Evolutionary conservation across 2,888 invertebrate genomes (phyloP), one percentile per base, ranked within the genome.

Genomic region (Melanotus villosus): DNA sequence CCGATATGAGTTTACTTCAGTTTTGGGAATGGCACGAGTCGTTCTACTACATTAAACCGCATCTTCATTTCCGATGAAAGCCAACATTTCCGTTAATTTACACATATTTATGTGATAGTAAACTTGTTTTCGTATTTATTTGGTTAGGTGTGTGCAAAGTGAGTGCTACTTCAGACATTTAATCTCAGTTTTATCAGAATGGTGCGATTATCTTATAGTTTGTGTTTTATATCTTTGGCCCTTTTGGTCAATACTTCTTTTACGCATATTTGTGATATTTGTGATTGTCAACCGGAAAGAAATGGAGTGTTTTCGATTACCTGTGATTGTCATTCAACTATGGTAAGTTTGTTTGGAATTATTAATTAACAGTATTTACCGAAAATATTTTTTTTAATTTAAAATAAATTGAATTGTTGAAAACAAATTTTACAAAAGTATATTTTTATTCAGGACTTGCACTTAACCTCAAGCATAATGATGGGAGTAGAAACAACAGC

Each of bases 211-310:
- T 47, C 6, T 19, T 19, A 43, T 62, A 6, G n/a, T n/a, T n/a
- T n/a, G n/a, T n/a, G n/a, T n/a, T n/a, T n/a, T n/a, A n/a, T n/a
- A n/a, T n/a, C n/a, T n/a, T n/a, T 63, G 21, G 10, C 19, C 6
- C 3, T 56, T 57, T 38, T 68, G 30, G 30, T 14, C 6, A 32
- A 38, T 21, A 2, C 9, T 41, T 23, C 30, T 26, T 32, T 62
- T 16, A 59, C 59, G 5, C 59, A 69, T 14, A 65, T 69, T 36
- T 69, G 69, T 56, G 65, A 69, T 65, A 12, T 56, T 36, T 69
- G 69, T 38, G 56, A 65, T 30, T 69, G 69, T 19, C 65, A 65
- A 16, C 65, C 69, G 1, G 12, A 45, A 1, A 26, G 41, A 60
- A 41, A 38, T 14, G 18, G 47, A 21, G 59, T 56, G 0, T 65